Base-by-base conservation (phyloP, 2,888 invertebrate genomes). In the Melikaiella ostensackeni region DNA sequence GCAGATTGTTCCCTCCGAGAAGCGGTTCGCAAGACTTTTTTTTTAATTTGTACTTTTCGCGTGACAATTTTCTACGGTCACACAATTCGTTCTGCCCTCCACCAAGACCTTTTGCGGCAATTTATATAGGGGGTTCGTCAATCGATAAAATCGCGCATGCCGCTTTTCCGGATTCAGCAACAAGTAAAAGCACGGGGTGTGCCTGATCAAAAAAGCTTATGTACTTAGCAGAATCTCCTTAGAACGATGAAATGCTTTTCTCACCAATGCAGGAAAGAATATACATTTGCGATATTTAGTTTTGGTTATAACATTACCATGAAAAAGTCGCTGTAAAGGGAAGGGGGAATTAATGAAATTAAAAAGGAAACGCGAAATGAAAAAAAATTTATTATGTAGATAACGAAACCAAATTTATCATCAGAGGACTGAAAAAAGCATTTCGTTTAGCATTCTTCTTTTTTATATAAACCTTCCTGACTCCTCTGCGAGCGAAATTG, bases 81-180 rank as follows among this genome's bases (percentile, higher is more conserved):
- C 78, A 42, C 75, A 78, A 46, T 78, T 74, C 78, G 77, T 81
- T 85, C 86, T 86, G 85, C 83, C 84, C 83, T 79, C 83, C 84
- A 84, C 83, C 83, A 81, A 80, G 83, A 81, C 80, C 84, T 76
- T 80, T 76, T 83, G 75, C 82, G 79, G 57, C 75, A 79, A 82
- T 85, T 89, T 89, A 87, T 89, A 89, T 88, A 89, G 86, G 76
- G 75, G 79, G 70, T 74, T 75, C 19, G 70, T 7, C 77, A 87
- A 88, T 91, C 91, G 89, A 91, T 91, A 91, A 83, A 88, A 82
- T 35, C 84, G 91, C 91, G 91, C 91, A 91, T 91, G 91, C 82
- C 86, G 75, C 30, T 73, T 81, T 79, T 77, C 59, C 75, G 64
- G 73, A 76, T 79, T 81, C 88, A 90, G 91, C 91, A 91, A 91